Base-by-base conservation (phyloP, 1,140 invertebrate genomes). In the Dreissena rostriformis region DNA sequence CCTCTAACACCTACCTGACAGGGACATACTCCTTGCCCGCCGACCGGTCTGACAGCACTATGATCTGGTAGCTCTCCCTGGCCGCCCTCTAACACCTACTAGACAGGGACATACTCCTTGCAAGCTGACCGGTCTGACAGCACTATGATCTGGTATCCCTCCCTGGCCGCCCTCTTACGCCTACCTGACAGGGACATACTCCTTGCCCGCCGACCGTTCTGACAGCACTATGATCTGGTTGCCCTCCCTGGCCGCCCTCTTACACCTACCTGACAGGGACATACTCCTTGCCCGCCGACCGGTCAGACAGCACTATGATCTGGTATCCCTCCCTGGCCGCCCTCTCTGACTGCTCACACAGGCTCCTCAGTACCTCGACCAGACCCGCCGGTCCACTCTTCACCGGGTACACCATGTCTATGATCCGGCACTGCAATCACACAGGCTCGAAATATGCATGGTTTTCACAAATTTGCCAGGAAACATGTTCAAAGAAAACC, bases 211-310 rank as follows among this genome's bases (percentile, higher is more conserved):
- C 84, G 94, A 95, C 39, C 97, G 95, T 94, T 99, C 98, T 49
- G 97, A 97, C 14, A 99, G 93, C 82, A 99, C 95, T 17, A 99
- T 94, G 0, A 99, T 94, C 92, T 98, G 97, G 94, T 96, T 97
- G 24, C 96, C 96, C 49, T 95, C 94, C 52, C 94, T 93, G 10
- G 97, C 98, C 17, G 98, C 98, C n/a, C n/a, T n/a, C n/a, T n/a
- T n/a, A n/a, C n/a, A n/a, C 84, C 67, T 86, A 93, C 93, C 94
- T 93, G 84, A 95, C 91, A 19, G 94, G 94, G 2, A 95, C 86
- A 81, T 80, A 90, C 15, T 96, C 94, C 0, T 95, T 94, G 14
- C 96, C 96, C 68, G 96, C 96, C 84, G 94, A 95, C 39, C 97
- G 95, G 94, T 99, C 98, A 51, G 97, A 97, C 14, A 99, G 93